phyloP scores from a whole-genome alignment of 30 jellyfish, hydroid and myxozoan genomes.

The Pelagia noctiluca region DNA sequence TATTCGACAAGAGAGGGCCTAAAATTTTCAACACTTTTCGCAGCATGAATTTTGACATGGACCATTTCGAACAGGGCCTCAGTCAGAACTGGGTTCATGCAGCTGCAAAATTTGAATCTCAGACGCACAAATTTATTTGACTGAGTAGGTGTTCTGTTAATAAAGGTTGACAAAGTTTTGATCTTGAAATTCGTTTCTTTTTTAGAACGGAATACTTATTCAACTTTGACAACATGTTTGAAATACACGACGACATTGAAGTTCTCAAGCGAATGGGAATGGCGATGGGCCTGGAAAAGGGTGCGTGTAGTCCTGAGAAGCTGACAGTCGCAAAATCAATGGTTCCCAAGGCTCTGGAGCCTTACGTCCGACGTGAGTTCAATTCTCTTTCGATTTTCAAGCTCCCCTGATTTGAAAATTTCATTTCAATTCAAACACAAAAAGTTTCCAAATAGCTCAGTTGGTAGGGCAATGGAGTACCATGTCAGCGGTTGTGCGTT shows the following conservation, averaged over 20 bases:
- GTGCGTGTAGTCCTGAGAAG: conserved; percentile 84
- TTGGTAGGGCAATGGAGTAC: neutral
- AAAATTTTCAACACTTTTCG: too few species aligned
- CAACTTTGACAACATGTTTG: conserved; percentile 93
- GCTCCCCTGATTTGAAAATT: neutral
- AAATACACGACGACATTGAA: conserved; percentile 97
- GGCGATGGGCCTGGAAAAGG: conserved; percentile 92
- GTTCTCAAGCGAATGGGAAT: conserved; percentile 97
- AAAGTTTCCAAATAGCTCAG: too few species aligned
- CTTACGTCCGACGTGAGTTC: conserved; percentile 89
- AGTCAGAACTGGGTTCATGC: too few species aligned
- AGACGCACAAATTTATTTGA: too few species aligned
- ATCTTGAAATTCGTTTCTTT: neutral
- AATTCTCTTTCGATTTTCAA: neutral
- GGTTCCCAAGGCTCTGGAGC: conserved; percentile 96
- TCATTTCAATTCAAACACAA: neutral
- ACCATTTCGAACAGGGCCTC: too few species aligned
- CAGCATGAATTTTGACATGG: too few species aligned
- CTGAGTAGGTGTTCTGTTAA: too few species aligned
- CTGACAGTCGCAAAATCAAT: conserved; percentile 74
- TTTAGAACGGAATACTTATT: conserved; percentile 90
- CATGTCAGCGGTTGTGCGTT: neutral
- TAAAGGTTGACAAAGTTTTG: too few species aligned
- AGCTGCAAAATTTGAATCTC: too few species aligned
- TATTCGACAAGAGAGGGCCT: too few species aligned